Evolutionary conservation across 2,797 vertebrate genomes (phyloP).

Genomic region (Perodicticus potto): DNA sequence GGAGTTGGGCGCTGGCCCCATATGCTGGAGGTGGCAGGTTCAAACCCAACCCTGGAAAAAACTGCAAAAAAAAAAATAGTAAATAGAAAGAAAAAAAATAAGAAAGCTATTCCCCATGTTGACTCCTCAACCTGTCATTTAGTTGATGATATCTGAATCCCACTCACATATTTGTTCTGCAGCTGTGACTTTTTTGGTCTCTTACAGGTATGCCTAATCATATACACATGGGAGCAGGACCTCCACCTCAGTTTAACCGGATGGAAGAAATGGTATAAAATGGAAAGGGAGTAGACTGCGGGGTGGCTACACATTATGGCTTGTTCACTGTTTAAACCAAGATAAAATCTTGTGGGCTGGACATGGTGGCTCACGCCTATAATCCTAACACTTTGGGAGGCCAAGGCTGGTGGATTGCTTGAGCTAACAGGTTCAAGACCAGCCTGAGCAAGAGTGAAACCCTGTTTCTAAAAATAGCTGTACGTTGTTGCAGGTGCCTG

Average conservation of each 20-base stretch:
- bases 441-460: too few relatives aligned
- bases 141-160: slow-evolving; percentile 20
- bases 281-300: neutral
- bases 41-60: too few relatives aligned
- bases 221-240: slow-evolving; percentile 92
- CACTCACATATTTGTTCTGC: neutral
- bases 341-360: neutral
- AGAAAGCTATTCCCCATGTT: neutral
- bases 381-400: too few relatives aligned
- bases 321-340: neutral
- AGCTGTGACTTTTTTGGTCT: slow-evolving; percentile 64
- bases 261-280: slow-evolving; percentile 95
- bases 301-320: neutral
- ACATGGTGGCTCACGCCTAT: too few relatives aligned
- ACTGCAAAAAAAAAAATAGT: too few relatives aligned
- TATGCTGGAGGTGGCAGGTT: too few relatives aligned
- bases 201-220: slow-evolving; percentile 92
- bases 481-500: too few relatives aligned
- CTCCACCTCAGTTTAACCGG: slow-evolving; percentile 93
- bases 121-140: neutral
- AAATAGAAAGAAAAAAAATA: too few relatives aligned
- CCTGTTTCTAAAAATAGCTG: too few relatives aligned
- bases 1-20: too few relatives aligned
- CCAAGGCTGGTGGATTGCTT: too few relatives aligned
- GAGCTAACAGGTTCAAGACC: too few relatives aligned